phyloP scores from a whole-genome alignment of 2,797 vertebrate species.

The Cottoperca gobio region DNA sequence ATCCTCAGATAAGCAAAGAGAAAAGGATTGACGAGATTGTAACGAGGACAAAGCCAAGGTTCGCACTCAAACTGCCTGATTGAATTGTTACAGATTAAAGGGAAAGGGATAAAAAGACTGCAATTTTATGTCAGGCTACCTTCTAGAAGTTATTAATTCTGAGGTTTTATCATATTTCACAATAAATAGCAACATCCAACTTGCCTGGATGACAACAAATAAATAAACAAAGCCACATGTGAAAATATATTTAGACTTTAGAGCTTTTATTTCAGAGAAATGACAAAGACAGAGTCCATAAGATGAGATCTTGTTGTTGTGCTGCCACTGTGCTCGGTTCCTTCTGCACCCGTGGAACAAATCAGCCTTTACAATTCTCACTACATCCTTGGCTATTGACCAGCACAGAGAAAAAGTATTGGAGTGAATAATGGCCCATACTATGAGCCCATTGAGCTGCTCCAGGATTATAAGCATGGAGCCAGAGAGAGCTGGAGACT shows the following conservation, averaged over 20 bases:
- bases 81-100: constrained; percentile 56
- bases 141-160: constrained; percentile 35
- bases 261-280: constrained; percentile 15
- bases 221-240: not conserved
- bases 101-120: constrained; percentile 22
- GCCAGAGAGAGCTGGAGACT: constrained; percentile 46
- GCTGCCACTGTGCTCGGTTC: constrained; percentile 40
- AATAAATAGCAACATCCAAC: constrained; percentile 21
- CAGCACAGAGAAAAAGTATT: constrained; percentile 56
- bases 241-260: constrained; percentile 6
- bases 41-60: constrained; percentile 23
- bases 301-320: constrained; percentile 10
- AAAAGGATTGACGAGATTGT: constrained; percentile 28
- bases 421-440: constrained; percentile 71
- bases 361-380: constrained; percentile 61
- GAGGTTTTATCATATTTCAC: constrained; percentile 23
- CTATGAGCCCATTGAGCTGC: constrained; percentile 58
- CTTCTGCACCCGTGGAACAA: constrained; percentile 41
- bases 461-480: constrained; percentile 65
- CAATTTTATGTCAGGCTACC: constrained; percentile 35
- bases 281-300: not conserved
- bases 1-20: constrained; percentile 19
- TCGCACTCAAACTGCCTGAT: constrained; percentile 23
- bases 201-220: not conserved
- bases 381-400: constrained; percentile 58